Percentiles rank a stretch among this genome's conserved stretches.
Evolutionary conservation across 2,888 invertebrate genomes (phyloP).

Genomic region (Caenorhabditis panamensis): DNA sequence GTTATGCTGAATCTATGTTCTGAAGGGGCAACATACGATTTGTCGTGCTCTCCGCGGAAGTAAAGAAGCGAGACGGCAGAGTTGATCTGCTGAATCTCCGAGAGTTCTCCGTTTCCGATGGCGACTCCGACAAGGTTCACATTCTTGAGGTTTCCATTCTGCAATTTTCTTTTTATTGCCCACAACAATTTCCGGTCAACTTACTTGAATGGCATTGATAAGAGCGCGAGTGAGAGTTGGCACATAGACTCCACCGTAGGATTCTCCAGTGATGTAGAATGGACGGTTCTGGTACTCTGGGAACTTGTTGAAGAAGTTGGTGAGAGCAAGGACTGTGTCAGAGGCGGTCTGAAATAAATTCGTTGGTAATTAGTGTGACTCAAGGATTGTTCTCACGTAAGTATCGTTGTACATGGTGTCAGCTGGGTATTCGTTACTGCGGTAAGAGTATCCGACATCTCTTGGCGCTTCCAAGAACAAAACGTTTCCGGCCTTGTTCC

Average conservation of each 20-base stretch:
- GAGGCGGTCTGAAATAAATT: slow-evolving; percentile 81
- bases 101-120: slow-evolving; percentile 79
- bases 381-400: slow-evolving; percentile 48
- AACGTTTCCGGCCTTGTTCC: slow-evolving; percentile 83
- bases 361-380: background rate
- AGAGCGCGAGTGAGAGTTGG: slow-evolving; percentile 80
- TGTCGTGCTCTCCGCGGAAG: slow-evolving; percentile 72
- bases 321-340: slow-evolving; percentile 83
- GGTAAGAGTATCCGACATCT: slow-evolving; percentile 84
- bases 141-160: slow-evolving; percentile 54
- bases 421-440: slow-evolving; percentile 71
- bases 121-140: slow-evolving; percentile 77
- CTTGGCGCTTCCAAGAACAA: slow-evolving; percentile 84
- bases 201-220: slow-evolving; percentile 49
- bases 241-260: slow-evolving; percentile 82
- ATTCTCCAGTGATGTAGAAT: slow-evolving; percentile 83
- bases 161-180: background rate
- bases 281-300: slow-evolving; percentile 82
- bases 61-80: slow-evolving; percentile 73
- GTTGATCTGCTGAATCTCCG: slow-evolving; percentile 73
- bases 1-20: no score
- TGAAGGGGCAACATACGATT: no score
- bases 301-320: slow-evolving; percentile 82
- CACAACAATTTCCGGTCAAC: no score
- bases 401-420: slow-evolving; percentile 71